Conservation (phyloP, 2,797 vertebrate genomes). For the Staurois parvus region DNA sequence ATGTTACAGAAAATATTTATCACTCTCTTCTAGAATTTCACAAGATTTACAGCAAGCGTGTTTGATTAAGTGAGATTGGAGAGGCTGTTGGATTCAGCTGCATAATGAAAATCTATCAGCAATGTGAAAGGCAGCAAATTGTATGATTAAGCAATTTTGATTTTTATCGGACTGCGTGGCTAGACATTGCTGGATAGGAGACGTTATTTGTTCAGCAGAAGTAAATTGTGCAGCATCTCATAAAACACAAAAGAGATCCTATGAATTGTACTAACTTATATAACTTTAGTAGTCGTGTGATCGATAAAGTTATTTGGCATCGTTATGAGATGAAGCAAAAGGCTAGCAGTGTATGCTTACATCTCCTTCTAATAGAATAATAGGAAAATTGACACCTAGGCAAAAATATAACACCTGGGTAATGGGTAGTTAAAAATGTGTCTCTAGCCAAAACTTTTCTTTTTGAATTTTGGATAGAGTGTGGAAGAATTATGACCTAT, state of each 20-base stretch:
- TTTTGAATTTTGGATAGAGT: no score
- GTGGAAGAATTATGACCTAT: no score
- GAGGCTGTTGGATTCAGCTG: conserved; percentile 52
- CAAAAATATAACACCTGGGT: neutral
- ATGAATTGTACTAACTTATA: conserved; percentile 43
- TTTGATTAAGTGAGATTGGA: conserved; percentile 58
- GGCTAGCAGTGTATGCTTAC: neutral
- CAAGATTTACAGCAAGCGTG: conserved; percentile 51
- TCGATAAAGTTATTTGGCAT: conserved; percentile 33
- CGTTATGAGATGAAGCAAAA: conserved; percentile 26
- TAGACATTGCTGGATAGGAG: conserved; percentile 33
- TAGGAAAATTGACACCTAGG: neutral
- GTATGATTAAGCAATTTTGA: conserved; percentile 61
- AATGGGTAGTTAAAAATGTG: neutral
- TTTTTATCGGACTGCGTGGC: conserved; percentile 41
- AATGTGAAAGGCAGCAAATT: conserved; percentile 57
- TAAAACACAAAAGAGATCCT: conserved; percentile 49
- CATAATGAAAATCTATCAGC: conserved; percentile 58
- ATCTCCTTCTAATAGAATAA: neutral
- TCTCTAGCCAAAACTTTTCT: neutral
- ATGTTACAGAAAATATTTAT: conserved; percentile 58
- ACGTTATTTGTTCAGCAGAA: conserved; percentile 36
- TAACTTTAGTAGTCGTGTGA: conserved; percentile 15
- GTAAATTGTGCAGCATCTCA: conserved; percentile 52
- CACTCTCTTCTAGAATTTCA: conserved; percentile 51